Evolutionary conservation across 2,888 invertebrate species (phyloP), one percentile per base, ranked within the genome.

Genomic region (Orthosia cruda): DNA sequence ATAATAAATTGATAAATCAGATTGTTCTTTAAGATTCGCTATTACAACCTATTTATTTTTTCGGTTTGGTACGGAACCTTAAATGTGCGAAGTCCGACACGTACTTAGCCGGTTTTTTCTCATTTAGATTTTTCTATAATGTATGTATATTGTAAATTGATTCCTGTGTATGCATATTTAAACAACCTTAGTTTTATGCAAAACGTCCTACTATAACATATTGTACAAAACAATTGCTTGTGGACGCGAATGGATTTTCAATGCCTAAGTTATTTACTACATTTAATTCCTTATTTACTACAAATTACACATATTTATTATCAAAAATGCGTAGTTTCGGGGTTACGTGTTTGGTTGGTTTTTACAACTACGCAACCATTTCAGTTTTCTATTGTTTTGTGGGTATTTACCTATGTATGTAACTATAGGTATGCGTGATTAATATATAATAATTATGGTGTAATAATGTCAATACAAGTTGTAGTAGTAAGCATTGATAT

Each of bases 101-200:
- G 32, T 7, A 32, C 32, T 32, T 32, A 7, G 32, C 7, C 32
- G 32, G 5, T 32, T 32, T 0, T 32, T 32, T 40, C 40, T 74
- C 3, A 47, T 66, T 62, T 63, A 16, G 3, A 65, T 63, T 18
- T 57, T 13, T 15, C 40, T n/a, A 20, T 13, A 57, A 15, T 55
- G 49, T n/a, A 73, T 26, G 26, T 81, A 18, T 55, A 62, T 69
- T 74, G 57, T 71, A 70, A 71, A 65, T 81, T 52, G 69, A 85
- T 76, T 64, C 64, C 32, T 65, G 65, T 64, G 4, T 57, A 65
- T 81, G 50, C 18, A 81, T 69, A 81, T 65, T 68, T 52, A 71
- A 82, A 85, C 55, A 83, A 59, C 78, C 86, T 83, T 71, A 85
- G 83, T 66, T 82, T 65, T 77, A 86, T 86, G 78, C 26, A 71